Base-by-base conservation (phyloP, 1,140 invertebrate genomes). In the Diploscapter pachys region DNA sequence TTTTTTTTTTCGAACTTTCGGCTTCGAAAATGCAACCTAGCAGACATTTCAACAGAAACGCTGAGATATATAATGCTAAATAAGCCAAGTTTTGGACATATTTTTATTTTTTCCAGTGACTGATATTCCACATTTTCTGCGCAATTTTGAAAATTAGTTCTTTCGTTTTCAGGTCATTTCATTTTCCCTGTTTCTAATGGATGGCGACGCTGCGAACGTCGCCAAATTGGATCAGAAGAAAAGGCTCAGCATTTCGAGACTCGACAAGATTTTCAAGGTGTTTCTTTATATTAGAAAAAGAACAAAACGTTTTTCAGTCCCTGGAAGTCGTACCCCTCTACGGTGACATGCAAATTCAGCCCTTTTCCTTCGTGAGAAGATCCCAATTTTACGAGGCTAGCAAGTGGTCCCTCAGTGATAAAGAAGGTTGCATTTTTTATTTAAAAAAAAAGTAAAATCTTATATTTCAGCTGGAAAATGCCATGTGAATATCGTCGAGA, bases 311-410 rank as follows among this genome's bases (percentile, higher is more conserved):
- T 55, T 76, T 80, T 63, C 75, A 89, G 90, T 94, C 80, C 86
- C 86, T 98, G 62, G 95, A 99, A 89, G 95, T 99, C 71, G 96
- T 99, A 2, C 96, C 96, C 0, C 87, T 99, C 5, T 99, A 98
- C 87, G 96, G 96, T 3, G 96, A 99, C 83, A 99, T 99, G 96
- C 96, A 98, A 88, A 98, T 99, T 74, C 93, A 95, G 0, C 96
- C 96, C 0, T 99, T 98, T 86, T 95, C 96, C 86, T 99, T 98
- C 83, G 95, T 99, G 62, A 96, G 94, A 87, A 89, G 93, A 64
- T 95, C 93, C 69, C 93, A 94, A 81, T 93, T 96, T 62, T 82
- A 94, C 86, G 96, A 99, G 84, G 88, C 93, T 0, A 89, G 89
- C 4, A 92, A 92, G 84, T 99, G 96, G 96, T 95, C 95, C 3